Percentiles rank a stretch among this genome's conserved stretches.
Evolutionary conservation across 2,888 invertebrate genomes (phyloP).

Genomic region (Tridacna crocea): DNA sequence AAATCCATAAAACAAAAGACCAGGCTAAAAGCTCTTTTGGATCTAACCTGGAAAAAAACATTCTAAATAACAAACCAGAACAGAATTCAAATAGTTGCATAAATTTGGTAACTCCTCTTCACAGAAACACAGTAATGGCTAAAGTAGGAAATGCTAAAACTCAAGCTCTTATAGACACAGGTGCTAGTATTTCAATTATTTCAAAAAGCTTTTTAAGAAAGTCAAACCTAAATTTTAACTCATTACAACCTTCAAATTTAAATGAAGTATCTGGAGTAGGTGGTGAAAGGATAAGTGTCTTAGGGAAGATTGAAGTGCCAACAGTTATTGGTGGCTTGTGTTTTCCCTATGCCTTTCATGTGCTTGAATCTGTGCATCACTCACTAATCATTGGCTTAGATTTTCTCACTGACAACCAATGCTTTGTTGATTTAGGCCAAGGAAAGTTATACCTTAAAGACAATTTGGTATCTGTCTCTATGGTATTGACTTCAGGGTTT

Average conservation of each 20-base stretch:
- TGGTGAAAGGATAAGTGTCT: slow-evolving; percentile 17
- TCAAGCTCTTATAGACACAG: slow-evolving; percentile 29
- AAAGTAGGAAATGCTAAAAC: slow-evolving; percentile 1
- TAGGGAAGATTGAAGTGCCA: slow-evolving; percentile 24
- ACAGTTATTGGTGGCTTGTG: slow-evolving; percentile 6
- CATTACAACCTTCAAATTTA: not conserved
- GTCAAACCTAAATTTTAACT: not conserved
- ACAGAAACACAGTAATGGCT: slow-evolving; percentile 25
- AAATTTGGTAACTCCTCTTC: slow-evolving; percentile 20
- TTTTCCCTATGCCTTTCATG: slow-evolving; percentile 28
- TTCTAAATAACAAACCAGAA: not conserved
- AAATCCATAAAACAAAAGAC: no score
- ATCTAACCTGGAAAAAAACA: not conserved
- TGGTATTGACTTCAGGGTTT: slow-evolving; percentile 6
- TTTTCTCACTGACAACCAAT: slow-evolving; percentile 39
- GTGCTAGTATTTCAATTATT: slow-evolving; percentile 33
- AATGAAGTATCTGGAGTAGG: slow-evolving; percentile 17
- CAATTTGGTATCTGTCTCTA: slow-evolving; percentile 26
- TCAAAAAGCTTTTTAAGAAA: slow-evolving; percentile 29
- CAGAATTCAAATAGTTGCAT: not conserved
- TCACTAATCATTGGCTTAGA: slow-evolving; percentile 51
- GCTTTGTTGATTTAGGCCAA: slow-evolving; percentile 41
- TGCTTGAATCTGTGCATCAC: slow-evolving; percentile 15
- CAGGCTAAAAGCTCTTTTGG: no score
- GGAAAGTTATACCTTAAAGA: slow-evolving; percentile 35